Percentiles rank a stretch among this genome's conserved stretches.
Evolutionary conservation across 1,140 invertebrate species (phyloP).

Genomic region (Drosophila oshimai): DNA sequence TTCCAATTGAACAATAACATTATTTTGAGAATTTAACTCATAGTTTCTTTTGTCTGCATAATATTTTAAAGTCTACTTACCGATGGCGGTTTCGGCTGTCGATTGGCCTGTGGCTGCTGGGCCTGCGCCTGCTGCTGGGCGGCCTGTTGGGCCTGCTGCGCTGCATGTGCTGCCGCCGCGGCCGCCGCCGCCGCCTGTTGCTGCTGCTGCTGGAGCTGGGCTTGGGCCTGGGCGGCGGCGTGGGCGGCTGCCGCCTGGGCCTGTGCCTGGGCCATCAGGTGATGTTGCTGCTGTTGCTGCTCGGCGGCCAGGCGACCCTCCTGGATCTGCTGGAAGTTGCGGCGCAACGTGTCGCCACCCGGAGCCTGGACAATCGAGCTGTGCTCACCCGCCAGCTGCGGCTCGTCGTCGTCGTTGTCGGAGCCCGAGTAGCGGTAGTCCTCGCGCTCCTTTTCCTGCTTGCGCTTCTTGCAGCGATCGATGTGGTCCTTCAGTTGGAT

Average conservation of each 20-base stretch:
- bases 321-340: conserved; percentile 98
- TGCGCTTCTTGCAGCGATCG: conserved; percentile 97
- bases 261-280: conserved; percentile 68
- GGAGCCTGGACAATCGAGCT: conserved; percentile 95
- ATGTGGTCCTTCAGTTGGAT: conserved; percentile 99
- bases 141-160: conserved; percentile 57
- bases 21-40: too few species aligned
- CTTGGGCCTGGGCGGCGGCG: conserved; percentile 78
- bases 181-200: conserved; percentile 63
- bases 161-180: conserved; percentile 76
- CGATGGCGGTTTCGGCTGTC: conserved; percentile 82
- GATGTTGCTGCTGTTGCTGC: conserved; percentile 79
- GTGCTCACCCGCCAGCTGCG: conserved; percentile 92
- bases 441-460: conserved; percentile 93
- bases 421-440: conserved; percentile 94
- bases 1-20: too few species aligned
- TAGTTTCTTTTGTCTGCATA: too few species aligned
- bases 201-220: conserved; percentile 82
- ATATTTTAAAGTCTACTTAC: too few species aligned
- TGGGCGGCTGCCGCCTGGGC: conserved; percentile 82
- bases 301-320: conserved; percentile 88
- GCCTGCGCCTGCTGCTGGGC: conserved; percentile 83
- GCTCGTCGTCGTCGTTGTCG: conserved; percentile 94
- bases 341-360: conserved; percentile 94
- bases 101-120: conserved; percentile 79